These are phyloP conservation scores for Sciurus vulgaris DNA, from an alignment of 2,797 vertebrate species.

Conservation along the genomic window DNA sequence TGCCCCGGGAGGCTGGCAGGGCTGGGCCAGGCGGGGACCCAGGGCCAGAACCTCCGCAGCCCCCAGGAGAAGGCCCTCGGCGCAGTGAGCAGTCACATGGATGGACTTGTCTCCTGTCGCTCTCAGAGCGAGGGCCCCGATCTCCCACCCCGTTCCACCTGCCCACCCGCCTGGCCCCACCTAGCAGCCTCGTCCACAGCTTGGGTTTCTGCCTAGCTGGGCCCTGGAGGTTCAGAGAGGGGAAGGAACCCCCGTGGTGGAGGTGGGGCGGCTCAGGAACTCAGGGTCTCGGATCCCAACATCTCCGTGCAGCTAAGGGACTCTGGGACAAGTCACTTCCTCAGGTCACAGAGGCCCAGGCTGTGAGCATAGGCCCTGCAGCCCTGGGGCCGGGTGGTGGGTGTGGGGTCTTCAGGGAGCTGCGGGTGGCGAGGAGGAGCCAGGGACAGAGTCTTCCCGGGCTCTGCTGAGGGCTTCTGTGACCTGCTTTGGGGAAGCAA, in stretches of 20 bases:
- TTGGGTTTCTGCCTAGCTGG: constrained; percentile 75
- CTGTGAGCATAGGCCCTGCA: background rate
- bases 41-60: constrained; percentile 61
- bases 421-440: background rate
- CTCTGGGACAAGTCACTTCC: constrained; percentile 70
- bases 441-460: background rate
- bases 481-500: background rate
- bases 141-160: background rate
- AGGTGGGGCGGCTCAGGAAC: constrained; percentile 53
- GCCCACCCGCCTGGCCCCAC: background rate
- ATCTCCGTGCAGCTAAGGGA: constrained; percentile 46
- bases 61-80: background rate
- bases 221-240: constrained; percentile 55
- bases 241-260: constrained; percentile 57
- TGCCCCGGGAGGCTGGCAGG: background rate
- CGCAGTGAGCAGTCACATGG: background rate
- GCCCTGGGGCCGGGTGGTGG: background rate
- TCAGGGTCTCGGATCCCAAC: background rate
- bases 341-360: constrained; percentile 61
- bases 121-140: constrained; percentile 7
- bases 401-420: background rate
- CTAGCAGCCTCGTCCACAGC: background rate
- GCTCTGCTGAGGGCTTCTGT: background rate
- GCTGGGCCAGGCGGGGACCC: constrained; percentile 52
- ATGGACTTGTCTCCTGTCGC: background rate